phyloP scores from a whole-genome alignment of 2,797 vertebrate genomes.

The Hoplostethus atlanticus region DNA sequence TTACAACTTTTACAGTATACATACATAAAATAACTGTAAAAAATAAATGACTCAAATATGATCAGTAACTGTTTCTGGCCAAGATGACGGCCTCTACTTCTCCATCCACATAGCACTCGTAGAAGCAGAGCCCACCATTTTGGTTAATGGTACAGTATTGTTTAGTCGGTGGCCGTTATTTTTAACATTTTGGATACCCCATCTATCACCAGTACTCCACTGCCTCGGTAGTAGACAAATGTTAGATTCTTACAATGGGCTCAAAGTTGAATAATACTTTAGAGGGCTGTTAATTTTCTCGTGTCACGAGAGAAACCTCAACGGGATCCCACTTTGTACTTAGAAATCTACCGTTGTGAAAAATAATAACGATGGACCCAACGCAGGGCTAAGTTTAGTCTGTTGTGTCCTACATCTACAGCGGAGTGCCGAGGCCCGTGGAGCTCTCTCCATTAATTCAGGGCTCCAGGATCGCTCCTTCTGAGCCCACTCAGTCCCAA shows the following conservation, averaged over 20 bases:
- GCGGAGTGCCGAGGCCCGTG: slow-evolving; percentile 27
- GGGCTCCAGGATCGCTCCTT: slow-evolving; percentile 57
- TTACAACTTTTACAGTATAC: not conserved
- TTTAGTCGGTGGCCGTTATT: no score
- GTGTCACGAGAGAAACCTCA: not conserved
- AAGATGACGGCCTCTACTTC: not conserved
- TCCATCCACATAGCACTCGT: not conserved
- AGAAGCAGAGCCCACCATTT: not conserved
- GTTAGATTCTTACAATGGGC: no score
- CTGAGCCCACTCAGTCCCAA: slow-evolving; percentile 71
- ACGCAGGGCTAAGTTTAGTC: slow-evolving; percentile 2
- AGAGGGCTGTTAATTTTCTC: slow-evolving; percentile 3
- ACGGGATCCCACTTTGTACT: slow-evolving; percentile 2
- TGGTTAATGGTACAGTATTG: not conserved
- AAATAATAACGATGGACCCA: slow-evolving; percentile 11
- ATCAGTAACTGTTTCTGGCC: not conserved
- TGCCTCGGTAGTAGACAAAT: no score
- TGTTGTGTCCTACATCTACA: slow-evolving; percentile 25
- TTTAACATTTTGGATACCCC: no score
- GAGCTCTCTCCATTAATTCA: slow-evolving; percentile 55
- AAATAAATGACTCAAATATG: not conserved
- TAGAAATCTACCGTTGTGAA: slow-evolving; percentile 14
- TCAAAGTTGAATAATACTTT: not conserved
- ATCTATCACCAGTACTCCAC: no score
- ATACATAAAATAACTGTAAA: not conserved